These are phyloP conservation scores for Philhelius pedissequus DNA, from an alignment of 2,888 invertebrate genomes.

Conservation along the genomic window DNA sequence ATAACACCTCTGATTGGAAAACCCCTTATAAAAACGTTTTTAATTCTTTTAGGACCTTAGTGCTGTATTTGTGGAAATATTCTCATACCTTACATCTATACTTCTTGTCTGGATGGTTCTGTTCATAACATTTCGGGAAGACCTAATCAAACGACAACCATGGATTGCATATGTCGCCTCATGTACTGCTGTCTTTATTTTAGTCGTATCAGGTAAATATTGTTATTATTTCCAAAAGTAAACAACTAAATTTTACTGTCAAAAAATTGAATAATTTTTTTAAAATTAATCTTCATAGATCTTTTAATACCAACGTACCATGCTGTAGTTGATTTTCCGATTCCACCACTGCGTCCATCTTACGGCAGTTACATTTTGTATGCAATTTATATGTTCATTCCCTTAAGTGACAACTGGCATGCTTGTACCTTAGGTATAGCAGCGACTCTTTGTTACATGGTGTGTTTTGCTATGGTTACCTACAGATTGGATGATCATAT, in stretches of 20 bases:
- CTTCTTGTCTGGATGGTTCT: constrained; percentile 76
- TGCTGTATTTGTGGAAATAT: constrained; percentile 76
- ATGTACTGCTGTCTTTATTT: constrained; percentile 79
- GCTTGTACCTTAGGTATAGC: constrained; percentile 85
- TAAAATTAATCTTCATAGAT: constrained; percentile 78
- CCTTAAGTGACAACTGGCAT: constrained; percentile 86
- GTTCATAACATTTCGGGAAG: constrained; percentile 76
- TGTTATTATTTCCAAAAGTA: too few species aligned
- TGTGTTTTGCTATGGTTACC: constrained; percentile 81
- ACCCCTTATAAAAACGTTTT: too few species aligned
- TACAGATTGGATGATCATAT: constrained; percentile 78
- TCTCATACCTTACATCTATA: constrained; percentile 74
- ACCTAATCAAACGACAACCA: constrained; percentile 76
- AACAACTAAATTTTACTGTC: too few species aligned
- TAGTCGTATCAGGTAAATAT: constrained; percentile 80
- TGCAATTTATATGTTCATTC: constrained; percentile 90
- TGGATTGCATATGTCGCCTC: constrained; percentile 78
- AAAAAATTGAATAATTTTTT: too few species aligned
- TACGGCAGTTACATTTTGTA: constrained; percentile 87
- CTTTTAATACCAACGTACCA: constrained; percentile 84
- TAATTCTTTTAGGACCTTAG: constrained; percentile 70
- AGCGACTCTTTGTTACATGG: constrained; percentile 84
- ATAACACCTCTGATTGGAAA: too few species aligned
- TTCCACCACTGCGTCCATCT: constrained; percentile 82
- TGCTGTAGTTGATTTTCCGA: constrained; percentile 79